Base-by-base conservation (phyloP, 2,888 invertebrate genomes). In the Thera britannica region DNA sequence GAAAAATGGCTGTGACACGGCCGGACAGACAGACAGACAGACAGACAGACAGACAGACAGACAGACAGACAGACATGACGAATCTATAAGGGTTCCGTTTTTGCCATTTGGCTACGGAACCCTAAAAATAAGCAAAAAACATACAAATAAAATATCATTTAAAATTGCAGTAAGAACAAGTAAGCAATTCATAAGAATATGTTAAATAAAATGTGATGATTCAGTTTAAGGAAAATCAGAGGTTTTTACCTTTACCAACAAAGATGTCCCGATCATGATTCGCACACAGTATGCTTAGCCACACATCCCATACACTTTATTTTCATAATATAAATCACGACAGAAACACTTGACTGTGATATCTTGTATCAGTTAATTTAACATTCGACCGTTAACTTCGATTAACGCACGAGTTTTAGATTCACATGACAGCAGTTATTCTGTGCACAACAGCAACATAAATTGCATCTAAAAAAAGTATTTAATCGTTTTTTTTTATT, bases 381-480 rank as follows among this genome's bases (percentile, higher is more conserved):
- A 66, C 34, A 52, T 52, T 68, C 68, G 65, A 61, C 69, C 65
- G 73, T 74, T 70, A 74, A 74, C 61, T 63, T 65, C 75, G 64
- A 71, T 69, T 71, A 70, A 61, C 73, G 65, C 71, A 66, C 67
- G 67, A 71, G 71, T 68, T 80, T 83, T 81, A 79, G 78, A 84
- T 84, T 83, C 81, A 82, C 81, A 81, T 79, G 80, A 82, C 81
- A 82, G 76, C 75, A 76, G 83, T 80, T 81, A 82, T 79, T 80
- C 72, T 73, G 70, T 62, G 58, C 65, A 58, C n/a, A 54, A 58
- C 36, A 62, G 58, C 54, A 49, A 57, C 62, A 70, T 66, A 35
- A 51, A 68, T 35, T 11, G 41, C 23, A 46, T 9, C 2, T 46
- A 46, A 46, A 46, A 38, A 8, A 34, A 34, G 34, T 9, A 3